phyloP scores from a whole-genome alignment of 2,797 vertebrate genomes.

The Glossophaga mutica region DNA sequence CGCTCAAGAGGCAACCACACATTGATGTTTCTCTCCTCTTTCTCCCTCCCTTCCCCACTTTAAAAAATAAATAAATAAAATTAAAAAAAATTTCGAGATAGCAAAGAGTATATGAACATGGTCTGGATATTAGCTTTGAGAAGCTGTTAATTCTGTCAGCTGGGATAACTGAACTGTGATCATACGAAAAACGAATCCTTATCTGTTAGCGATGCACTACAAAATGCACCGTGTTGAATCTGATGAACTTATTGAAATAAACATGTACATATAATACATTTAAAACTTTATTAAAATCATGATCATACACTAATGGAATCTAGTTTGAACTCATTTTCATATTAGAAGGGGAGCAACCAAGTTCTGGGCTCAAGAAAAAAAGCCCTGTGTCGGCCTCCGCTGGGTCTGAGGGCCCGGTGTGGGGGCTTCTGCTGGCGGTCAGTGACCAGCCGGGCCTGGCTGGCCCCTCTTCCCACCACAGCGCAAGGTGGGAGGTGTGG shows the following conservation, averaged over 20 bases:
- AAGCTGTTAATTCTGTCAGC: background rate
- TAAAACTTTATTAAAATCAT: background rate
- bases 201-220: background rate
- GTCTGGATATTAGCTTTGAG: background rate
- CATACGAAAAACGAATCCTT: background rate
- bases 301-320: background rate
- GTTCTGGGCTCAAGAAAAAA: background rate
- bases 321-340: background rate
- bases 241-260: background rate
- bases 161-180: background rate
- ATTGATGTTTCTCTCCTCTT: too few species aligned
- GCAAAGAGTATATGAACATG: background rate
- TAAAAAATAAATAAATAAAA: too few species aligned
- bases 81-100: background rate
- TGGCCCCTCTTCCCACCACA: background rate
- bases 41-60: too few species aligned
- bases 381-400: too few species aligned
- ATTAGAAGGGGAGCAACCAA: background rate
- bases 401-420: background rate
- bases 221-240: background rate
- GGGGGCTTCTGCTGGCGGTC: accelerated
- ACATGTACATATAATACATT: background rate
- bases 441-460: background rate
- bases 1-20: too few species aligned
- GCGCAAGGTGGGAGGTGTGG: accelerated